Evolutionary conservation across 2,797 vertebrate species (phyloP).

Genomic region (Coluber constrictor): DNA sequence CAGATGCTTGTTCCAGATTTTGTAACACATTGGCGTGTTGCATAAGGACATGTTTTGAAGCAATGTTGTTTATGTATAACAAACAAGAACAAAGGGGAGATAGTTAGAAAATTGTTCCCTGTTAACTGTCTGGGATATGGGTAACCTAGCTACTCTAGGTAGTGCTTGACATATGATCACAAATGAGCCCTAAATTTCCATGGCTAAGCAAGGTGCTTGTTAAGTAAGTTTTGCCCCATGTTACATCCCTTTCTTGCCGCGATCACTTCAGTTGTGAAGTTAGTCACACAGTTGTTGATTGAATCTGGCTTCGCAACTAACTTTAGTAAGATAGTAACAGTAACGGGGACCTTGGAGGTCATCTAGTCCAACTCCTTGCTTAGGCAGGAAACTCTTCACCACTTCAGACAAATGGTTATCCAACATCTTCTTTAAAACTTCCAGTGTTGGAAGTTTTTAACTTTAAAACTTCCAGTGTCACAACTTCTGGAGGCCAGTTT

Average conservation of each 20-base stretch:
- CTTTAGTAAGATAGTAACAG: too few species aligned
- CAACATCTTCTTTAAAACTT: too few species aligned
- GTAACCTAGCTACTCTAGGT: not conserved
- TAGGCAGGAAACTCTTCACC: too few species aligned
- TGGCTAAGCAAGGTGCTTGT: not conserved
- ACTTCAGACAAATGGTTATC: too few species aligned
- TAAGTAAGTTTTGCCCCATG: not conserved
- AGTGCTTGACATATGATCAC: too few species aligned
- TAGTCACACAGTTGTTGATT: not conserved
- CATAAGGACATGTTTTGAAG: not conserved
- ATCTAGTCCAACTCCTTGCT: too few species aligned
- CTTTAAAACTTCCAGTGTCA: too few species aligned
- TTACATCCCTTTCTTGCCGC: not conserved
- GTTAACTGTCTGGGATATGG: not conserved
- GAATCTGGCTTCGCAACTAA: not conserved
- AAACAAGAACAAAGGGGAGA: not conserved
- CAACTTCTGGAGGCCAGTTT: too few species aligned
- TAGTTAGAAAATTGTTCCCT: not conserved
- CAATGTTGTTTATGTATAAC: not conserved
- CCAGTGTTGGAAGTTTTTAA: too few species aligned
- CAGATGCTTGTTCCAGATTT: not conserved
- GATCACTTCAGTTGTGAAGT: not conserved
- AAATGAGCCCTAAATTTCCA: not conserved
- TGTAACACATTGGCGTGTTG: not conserved
- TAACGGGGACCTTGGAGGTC: too few species aligned